Evolutionary conservation across 2,797 vertebrate species (phyloP), one percentile per base, ranked within the genome.

Genomic region (Pipistrellus nathusii): DNA sequence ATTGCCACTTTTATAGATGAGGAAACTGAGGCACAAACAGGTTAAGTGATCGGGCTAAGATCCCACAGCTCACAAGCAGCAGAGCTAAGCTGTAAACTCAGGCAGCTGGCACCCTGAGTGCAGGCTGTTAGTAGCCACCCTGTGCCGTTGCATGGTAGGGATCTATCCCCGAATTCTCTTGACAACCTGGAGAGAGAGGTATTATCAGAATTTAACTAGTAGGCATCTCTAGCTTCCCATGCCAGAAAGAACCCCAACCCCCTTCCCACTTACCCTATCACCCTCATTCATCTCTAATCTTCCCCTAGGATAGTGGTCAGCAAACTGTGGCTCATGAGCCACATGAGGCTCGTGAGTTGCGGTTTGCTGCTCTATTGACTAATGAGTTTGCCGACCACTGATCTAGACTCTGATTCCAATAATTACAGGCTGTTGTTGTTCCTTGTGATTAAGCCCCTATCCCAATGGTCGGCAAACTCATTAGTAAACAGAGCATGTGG

Each of bases 101-200:
- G 13, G 53, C 21, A 53, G 46, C 2, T 1, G 1, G 35, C 8
- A 17, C 38, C 13, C 18, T 18, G 44, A 4, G 6, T n/a, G 32
- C 6, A 11, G 30, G 21, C 8, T 55, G 27, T 76, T 13, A 35
- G 38, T 9, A 23, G 25, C 18, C 3, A 0, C 5, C 0, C 5
- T 2, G 23, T 0, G 6, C 75, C 12, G 25, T 23, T 27, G 41
- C 23, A 9, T n/a, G 15, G 66, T 20, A 6, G 20, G 13, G 5
- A 15, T 2, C 7, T 4, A 5, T 21, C 66, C 30, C 38, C 14
- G 44, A 55, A 62, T 81, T 25, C 44, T 25, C 68, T 48, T 5
- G 25, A 55, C 18, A n/a, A 10, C 30, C 27, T 35, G 25, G 5
- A 3, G 27, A 78, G 38, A 17, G 0, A 27, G 41, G 0, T 48